Base-by-base conservation (phyloP, 1,140 invertebrate genomes). In the Trachymyrmex cornetzi region DNA sequence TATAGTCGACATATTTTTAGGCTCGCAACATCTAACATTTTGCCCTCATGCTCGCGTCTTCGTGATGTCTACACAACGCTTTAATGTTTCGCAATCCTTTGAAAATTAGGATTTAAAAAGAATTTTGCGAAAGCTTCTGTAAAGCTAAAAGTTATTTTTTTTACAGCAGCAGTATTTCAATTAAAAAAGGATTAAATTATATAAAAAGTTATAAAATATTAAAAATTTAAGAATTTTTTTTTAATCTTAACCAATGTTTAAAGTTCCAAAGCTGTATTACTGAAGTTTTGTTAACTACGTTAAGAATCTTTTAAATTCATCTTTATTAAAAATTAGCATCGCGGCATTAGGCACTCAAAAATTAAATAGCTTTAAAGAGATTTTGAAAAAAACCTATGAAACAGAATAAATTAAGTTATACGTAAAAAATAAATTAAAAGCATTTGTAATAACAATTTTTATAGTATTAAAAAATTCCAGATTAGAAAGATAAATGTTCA, bases 1-100 rank as follows among this genome's bases (percentile, higher is more conserved):
- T 64, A 85, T 77, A 69, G 79, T 64, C 88, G 74, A 86, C 84
- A 90, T 92, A 92, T 92, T 92, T 92, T 92, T 92, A 92, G 92
- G 77, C 57, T 16, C 44, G 57, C 69, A 75, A 88, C 81, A 87
- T 87, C 63, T 61, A 87, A 91, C 74, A 67, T 81, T 84, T 38
- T 85, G 50, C 66, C 63, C 80, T 69, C 24, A 66, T 72, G 50
- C 61, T 74, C 63, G 38, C 63, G 27, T 5, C 67, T 50, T 9
- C 19, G 74, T 19, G n/a, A 55, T 34, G 4, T 79, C 77, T 74
- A 4, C 24, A 16, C n/a, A 30, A 79, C 24, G 44, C 57, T 77
- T 81, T 81, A 24, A 27, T 71, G 27, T 48, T n/a, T n/a, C 50
- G 22, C 53, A 4, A 74, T 48, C n/a, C 24, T 34, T 2, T 48